phyloP scores from a whole-genome alignment of 2,888 invertebrate species.

The Parnassius smintheus region DNA sequence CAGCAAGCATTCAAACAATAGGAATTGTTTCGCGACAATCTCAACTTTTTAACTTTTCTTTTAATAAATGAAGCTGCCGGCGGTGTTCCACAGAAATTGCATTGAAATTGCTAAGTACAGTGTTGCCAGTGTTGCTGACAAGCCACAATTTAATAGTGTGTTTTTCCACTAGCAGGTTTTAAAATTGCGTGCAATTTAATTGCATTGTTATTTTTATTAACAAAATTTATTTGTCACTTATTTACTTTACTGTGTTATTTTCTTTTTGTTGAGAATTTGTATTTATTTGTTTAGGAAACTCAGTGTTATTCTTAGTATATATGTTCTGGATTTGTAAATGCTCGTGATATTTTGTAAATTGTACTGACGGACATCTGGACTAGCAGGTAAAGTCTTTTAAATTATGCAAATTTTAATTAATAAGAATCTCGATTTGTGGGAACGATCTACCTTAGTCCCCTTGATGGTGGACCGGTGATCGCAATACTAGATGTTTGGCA shows the following conservation, averaged over 20 bases:
- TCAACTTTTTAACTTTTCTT: conserved; percentile 34
- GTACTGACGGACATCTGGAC: too few relatives aligned
- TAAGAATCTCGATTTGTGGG: too few relatives aligned
- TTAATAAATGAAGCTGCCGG: conserved; percentile 43
- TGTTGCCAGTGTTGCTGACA: conserved; percentile 19
- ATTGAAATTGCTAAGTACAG: conserved; percentile 33
- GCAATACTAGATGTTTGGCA: too few relatives aligned
- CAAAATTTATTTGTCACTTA: background rate
- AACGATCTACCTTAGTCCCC: too few relatives aligned
- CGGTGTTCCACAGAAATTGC: conserved; percentile 35
- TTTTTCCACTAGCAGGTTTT: background rate
- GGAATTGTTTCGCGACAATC: conserved; percentile 41
- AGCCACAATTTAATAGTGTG: background rate
- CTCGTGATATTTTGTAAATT: too few relatives aligned
- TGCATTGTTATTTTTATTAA: background rate
- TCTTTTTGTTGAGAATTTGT: too few relatives aligned
- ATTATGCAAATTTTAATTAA: too few relatives aligned
- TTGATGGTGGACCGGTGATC: too few relatives aligned
- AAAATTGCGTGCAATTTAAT: background rate
- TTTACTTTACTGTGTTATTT: background rate
- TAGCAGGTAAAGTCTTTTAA: too few relatives aligned
- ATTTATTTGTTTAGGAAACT: too few relatives aligned
- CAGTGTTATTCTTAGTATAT: too few relatives aligned
- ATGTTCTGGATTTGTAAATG: too few relatives aligned
- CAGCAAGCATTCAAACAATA: conserved; percentile 49